Evolutionary conservation across 2,113 vertebrate species (phyloP).

Genomic region (Sclerurus mexicanus): DNA sequence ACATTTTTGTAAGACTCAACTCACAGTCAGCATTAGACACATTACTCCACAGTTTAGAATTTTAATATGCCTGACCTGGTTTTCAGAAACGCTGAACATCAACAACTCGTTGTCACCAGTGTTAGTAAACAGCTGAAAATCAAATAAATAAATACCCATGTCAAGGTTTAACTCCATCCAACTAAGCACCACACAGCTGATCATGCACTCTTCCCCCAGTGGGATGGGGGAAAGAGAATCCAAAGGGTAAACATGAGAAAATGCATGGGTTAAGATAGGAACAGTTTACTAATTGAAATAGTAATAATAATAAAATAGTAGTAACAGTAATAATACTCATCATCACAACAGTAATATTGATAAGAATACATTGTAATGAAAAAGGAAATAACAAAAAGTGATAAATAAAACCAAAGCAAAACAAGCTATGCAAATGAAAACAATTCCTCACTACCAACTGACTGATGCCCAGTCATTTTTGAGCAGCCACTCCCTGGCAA

Average conservation of each 20-base stretch:
- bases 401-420: background rate
- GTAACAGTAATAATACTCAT: background rate
- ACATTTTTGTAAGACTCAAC: background rate
- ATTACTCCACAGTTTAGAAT: background rate
- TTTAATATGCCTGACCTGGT: background rate
- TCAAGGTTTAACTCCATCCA: background rate
- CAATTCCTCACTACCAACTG: background rate
- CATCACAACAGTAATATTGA: background rate
- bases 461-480: background rate
- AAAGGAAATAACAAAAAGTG: background rate
- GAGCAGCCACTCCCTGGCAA: background rate
- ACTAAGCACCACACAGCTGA: background rate
- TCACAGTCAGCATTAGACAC: background rate
- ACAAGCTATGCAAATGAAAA: background rate
- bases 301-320: background rate
- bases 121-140: background rate
- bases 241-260: background rate
- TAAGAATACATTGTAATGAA: background rate
- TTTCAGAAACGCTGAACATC: background rate
- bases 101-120: background rate
- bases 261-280: background rate
- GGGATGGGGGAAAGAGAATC: fast-evolving
- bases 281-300: background rate
- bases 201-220: background rate
- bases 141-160: background rate